These are phyloP conservation scores for Acanthurus lineatus DNA, from an alignment of 2,797 vertebrate genomes.

Conservation along the genomic window DNA sequence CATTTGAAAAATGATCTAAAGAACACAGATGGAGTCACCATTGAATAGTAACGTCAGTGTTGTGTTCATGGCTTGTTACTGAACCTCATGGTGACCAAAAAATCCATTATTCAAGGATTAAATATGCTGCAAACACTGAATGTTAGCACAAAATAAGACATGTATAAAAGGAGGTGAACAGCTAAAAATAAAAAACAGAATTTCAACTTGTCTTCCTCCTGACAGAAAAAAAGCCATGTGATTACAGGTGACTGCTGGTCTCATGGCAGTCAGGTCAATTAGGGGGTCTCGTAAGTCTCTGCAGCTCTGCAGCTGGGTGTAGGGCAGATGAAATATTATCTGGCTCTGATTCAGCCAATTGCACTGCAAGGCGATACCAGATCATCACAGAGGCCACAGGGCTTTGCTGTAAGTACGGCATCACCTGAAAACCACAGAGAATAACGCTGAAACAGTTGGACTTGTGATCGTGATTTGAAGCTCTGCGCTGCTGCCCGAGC, in stretches of 20 bases:
- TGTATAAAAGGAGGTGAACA: not conserved
- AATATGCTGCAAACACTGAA: not conserved
- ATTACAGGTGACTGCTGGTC: slow-evolving; percentile 62
- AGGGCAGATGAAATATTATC: slow-evolving; percentile 51
- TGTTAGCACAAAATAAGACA: not conserved
- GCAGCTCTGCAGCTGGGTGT: slow-evolving; percentile 61
- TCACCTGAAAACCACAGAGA: slow-evolving; percentile 9
- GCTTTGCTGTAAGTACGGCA: not conserved
- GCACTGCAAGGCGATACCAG: slow-evolving; percentile 8
- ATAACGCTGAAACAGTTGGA: slow-evolving; percentile 1
- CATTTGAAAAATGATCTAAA: too few relatives aligned
- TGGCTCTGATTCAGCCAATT: slow-evolving; percentile 44
- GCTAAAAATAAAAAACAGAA: slow-evolving; percentile 51
- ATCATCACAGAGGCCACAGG: not conserved
- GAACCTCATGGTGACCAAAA: too few relatives aligned
- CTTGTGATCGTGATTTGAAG: slow-evolving; percentile 23
- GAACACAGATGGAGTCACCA: too few relatives aligned
- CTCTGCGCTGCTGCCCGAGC: slow-evolving; percentile 40
- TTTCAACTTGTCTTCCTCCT: slow-evolving; percentile 44
- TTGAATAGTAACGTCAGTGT: not conserved
- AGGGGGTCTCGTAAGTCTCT: slow-evolving; percentile 47
- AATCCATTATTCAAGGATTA: not conserved
- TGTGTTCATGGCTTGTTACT: not conserved
- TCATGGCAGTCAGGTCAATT: slow-evolving; percentile 69
- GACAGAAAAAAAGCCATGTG: slow-evolving; percentile 53